A percentile compares a stretch with the other conserved stretches of the same genome.
phyloP scores from a whole-genome alignment of 2,888 invertebrate genomes.

The Lysandra coridon region DNA sequence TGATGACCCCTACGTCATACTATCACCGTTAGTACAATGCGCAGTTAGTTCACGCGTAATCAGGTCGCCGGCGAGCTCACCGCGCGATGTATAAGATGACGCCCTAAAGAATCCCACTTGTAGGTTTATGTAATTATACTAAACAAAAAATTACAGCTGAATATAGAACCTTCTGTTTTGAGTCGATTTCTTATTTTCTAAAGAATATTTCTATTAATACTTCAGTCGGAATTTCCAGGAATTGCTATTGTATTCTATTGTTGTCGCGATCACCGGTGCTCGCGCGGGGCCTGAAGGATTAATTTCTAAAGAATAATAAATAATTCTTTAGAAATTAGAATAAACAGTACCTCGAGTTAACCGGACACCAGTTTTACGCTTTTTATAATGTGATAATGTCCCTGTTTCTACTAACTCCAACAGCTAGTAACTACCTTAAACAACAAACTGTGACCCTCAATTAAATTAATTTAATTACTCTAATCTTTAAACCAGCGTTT shows the following conservation, averaged over 20 bases:
- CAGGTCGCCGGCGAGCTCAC: constrained; percentile 47
- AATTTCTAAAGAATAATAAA: no score
- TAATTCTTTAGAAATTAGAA: no score
- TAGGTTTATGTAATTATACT: background rate
- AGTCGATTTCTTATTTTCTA: background rate
- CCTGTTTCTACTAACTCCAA: background rate
- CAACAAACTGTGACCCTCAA: background rate
- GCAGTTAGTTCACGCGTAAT: constrained; percentile 60
- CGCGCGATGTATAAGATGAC: constrained; percentile 1
- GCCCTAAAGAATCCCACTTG: constrained; percentile 24
- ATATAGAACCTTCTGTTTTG: background rate
- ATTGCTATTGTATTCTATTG: no score
- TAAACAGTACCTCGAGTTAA: background rate
- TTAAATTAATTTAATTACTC: background rate
- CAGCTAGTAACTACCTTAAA: background rate
- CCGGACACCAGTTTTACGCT: background rate
- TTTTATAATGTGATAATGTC: background rate
- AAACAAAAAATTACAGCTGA: background rate
- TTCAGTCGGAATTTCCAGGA: no score
- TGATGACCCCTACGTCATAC: constrained; percentile 36
- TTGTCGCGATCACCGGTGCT: no score
- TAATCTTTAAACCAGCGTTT: background rate
- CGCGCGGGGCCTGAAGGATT: no score
- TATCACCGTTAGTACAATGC: constrained; percentile 68
- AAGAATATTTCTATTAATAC: no score